Evolutionary conservation across 2,113 vertebrate genomes (phyloP), one percentile per base, ranked within the genome.

Genomic region (Rhinichthys klamathensis): DNA sequence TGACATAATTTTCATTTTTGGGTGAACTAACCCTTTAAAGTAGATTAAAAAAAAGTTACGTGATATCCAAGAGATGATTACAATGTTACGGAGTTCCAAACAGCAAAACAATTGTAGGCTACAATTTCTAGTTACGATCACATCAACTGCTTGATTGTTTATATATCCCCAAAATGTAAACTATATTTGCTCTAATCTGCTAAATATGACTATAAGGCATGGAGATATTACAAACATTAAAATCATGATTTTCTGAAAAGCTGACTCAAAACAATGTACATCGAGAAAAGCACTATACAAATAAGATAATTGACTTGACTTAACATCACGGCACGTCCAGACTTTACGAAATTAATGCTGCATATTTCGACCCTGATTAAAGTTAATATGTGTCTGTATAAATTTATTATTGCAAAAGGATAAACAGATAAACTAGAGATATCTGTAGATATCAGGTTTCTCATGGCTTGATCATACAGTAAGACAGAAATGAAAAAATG

Each of bases 311-410:
- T 41, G 35, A 41, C 18, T 23, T 41, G 9, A 12, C 3, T 23
- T 41, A 38, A 12, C 35, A 70, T 70, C 67, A 70, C 21, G 6
- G 67, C 35, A 41, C 2, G 5, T 41, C 65, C 16, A 21, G 30
- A 69, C 7, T 21, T 69, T 35, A 69, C 12, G 0, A 70, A 70
- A 70, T 6, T 9, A 70, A 41, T 41, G 32, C 32, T n/a, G 23
- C 38, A 70, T 41, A 70, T 70, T 70, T 10, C 8, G 10, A 49
- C 82, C 16, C 85, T 56, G n/a, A 79, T 83, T 87, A 49, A 89
- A 67, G 82, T 82, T 67, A 54, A 78, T 85, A 49, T 25, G 21
- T 38, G 15, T 54, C 32, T 41, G 23, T 74, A 73, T n/a, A 70
- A 41, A 41, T 3, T 0, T 41, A 21, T 72, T 2, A 44, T n/a